Evolutionary conservation across 2,888 invertebrate genomes (phyloP).

Genomic region (Acanthosepion esculentum): DNA sequence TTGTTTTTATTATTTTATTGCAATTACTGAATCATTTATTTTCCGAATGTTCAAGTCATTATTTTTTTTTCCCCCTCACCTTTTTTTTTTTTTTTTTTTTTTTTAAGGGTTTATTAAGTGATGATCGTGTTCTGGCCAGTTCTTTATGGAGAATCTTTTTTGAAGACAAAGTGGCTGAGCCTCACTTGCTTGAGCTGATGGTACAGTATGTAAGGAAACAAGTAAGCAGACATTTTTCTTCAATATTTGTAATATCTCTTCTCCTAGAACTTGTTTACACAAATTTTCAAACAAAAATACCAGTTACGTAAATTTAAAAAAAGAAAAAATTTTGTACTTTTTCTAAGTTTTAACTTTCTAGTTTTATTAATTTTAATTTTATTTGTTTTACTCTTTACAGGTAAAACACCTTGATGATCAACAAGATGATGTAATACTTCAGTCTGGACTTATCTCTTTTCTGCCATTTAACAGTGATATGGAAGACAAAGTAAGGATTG

Average conservation of each 20-base stretch:
- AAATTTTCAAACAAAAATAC: background rate
- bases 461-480: constrained; percentile 51
- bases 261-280: background rate
- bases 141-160: constrained; percentile 91
- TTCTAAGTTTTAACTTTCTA: background rate
- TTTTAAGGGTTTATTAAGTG: constrained; percentile 83
- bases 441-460: constrained; percentile 51
- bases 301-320: background rate
- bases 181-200: constrained; percentile 80
- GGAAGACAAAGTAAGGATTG: background rate
- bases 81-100: no score
- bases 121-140: constrained; percentile 84
- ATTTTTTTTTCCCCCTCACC: background rate
- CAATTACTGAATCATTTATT: background rate
- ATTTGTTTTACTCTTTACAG: constrained; percentile 43
- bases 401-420: constrained; percentile 51
- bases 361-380: background rate
- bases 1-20: background rate
- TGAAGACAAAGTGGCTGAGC: constrained; percentile 76
- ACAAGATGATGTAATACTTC: constrained; percentile 49
- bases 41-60: background rate
- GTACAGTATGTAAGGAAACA: constrained; percentile 86
- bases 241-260: background rate
- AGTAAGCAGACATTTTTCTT: constrained; percentile 51
- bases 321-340: background rate